Base-by-base conservation (phyloP, 2,797 vertebrate species). In the Leptatherina wallacei region DNA sequence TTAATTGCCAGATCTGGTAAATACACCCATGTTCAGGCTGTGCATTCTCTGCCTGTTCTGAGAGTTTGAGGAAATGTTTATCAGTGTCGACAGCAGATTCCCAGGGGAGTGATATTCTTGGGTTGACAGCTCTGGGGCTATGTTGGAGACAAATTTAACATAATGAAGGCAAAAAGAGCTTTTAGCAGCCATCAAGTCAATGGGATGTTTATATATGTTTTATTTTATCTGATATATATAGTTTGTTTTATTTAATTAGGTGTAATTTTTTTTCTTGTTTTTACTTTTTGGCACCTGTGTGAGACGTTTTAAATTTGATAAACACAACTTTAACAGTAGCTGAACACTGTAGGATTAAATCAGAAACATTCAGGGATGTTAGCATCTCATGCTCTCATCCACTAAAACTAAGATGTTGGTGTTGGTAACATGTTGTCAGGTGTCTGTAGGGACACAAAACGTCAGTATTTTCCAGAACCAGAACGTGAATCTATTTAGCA, bases 11-110 rank as follows among this genome's bases (percentile, higher is more conserved):
- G 9, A 18, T 56, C n/a, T 58, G 65, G 78, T 61, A 61, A 58
- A 51, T 44, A 49, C 27, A 16, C 22, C 42, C 35, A 44, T 33
- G n/a, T 33, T 80, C 22, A 69, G 29, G 44, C 40, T 16, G 38
- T 38, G 70, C 61, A 2, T 3, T 61, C 66, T 65, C 73, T 74
- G 56, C 24, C 9, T 78, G 64, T 75, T 81, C 69, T 65, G 33
- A 61, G 69, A 76, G 55, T 78, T 52, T 65, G 16, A 4, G 29
- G 62, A 67, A 81, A 63, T 57, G 61, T 67, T 0, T 44, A 51
- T 70, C 33, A n/a, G 27, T 44, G 66, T 27, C 73, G 79, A 66
- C 80, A 65, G 78, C 74, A 68, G 62, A 63, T 66, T 69, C 69
- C 52, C 57, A 58, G 61, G 1, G 58, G 70, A 71, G 33, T 24